Evolutionary conservation across 2,797 vertebrate species (phyloP).

Genomic region (Esox lucius): DNA sequence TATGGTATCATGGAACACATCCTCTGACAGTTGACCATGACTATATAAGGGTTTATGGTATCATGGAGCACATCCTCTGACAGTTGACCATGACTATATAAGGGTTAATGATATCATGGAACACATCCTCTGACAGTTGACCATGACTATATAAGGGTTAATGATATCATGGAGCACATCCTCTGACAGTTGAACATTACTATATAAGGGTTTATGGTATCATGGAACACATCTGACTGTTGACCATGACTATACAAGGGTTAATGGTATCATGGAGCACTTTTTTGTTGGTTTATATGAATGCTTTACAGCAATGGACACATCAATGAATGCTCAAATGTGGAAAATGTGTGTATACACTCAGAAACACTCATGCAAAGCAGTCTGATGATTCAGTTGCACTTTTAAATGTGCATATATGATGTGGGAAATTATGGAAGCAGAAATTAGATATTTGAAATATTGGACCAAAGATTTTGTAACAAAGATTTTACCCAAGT

Average conservation of each 20-base stretch:
- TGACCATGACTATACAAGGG: no score
- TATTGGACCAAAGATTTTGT: constrained; percentile 73
- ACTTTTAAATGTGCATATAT: constrained; percentile 58
- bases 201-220: neutral
- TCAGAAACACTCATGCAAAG: constrained; percentile 45
- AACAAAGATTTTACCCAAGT: constrained; percentile 1
- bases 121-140: constrained; percentile 1
- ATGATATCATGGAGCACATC: neutral
- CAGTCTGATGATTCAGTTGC: constrained; percentile 65
- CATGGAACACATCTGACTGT: neutral
- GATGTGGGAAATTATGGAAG: constrained; percentile 18
- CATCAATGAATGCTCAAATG: neutral
- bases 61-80: neutral
- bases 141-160: neutral
- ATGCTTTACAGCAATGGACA: neutral
- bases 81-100: neutral
- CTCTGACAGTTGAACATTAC: neutral
- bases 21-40: constrained; percentile 2
- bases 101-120: neutral
- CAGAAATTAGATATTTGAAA: constrained; percentile 47
- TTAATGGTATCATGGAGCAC: neutral
- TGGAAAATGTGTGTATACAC: constrained; percentile 5
- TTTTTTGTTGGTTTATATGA: neutral
- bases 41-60: neutral
- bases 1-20: neutral